Evolutionary conservation across 2,113 vertebrate genomes (phyloP), one percentile per base, ranked within the genome.

Genomic region (Poeciliopsis turrubarensis): DNA sequence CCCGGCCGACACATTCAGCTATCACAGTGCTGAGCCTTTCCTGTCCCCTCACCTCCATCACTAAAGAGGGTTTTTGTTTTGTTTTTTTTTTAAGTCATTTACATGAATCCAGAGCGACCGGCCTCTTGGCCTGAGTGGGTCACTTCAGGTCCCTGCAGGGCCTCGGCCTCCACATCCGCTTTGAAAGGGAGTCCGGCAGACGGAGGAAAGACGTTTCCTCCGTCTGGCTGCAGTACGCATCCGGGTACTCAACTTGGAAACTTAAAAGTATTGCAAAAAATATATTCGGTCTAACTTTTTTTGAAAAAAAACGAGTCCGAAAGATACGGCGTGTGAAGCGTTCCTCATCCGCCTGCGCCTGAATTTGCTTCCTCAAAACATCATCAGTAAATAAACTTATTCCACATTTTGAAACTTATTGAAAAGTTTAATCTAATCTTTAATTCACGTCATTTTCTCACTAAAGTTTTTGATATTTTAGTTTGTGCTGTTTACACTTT

Each of bases 221-320:
- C 19, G 92, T 94, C 93, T 94, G 92, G 81, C 75, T 87, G 79
- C 60, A 94, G 92, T 93, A 92, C 92, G 86, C 92, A 89, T 66
- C 2, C 62, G 26, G 44, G 22, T n/a, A 22, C 51, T 25, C 7
- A 25, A 25, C 0, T 54, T 54, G 22, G 25, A 54, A 54, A 9
- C 51, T 25, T 7, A 25, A 54, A 54, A 54, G 25, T n/a, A 51
- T 51, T 25, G 14, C 19, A 51, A 25, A 29, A 54, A 25, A 25
- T 44, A 15, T 5, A 54, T 25, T 41, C 12, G 39, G 14, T 11
- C 2, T 41, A 3, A 41, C 39, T 41, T 41, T 14, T 14, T 41
- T 41, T 37, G 2, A n/a, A n/a, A n/a, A 29, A 13, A 13, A 41
- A 41, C 2, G 12, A 41, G 39, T 14, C 39, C 39, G 2, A 14